Conservation (phyloP, 2,797 vertebrate genomes). For the Phaenicophaeus curvirostris region DNA sequence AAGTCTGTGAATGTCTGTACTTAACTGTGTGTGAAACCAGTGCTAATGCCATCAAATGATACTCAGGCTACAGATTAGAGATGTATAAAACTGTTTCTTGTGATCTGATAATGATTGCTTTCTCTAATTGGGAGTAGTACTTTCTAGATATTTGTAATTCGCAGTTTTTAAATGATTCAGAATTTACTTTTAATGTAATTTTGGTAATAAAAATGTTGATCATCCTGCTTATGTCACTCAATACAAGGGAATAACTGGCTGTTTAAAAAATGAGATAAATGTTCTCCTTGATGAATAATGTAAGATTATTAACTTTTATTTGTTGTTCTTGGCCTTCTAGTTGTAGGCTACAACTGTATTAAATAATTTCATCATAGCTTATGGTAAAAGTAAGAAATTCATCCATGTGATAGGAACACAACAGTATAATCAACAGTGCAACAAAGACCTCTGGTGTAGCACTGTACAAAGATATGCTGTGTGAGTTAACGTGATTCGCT, state of each 20-base stretch:
- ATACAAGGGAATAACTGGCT: background rate
- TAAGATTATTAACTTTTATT: background rate
- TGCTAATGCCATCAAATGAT: background rate
- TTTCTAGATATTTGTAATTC: background rate
- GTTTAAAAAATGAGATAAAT: background rate
- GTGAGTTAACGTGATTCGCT: background rate
- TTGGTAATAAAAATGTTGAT: background rate
- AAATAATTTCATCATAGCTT: conserved; percentile 1
- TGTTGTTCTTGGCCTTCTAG: background rate
- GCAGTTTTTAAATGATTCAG: background rate
- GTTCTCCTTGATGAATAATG: no score
- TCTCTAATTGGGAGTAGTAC: background rate
- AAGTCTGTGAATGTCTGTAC: background rate
- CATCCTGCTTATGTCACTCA: background rate
- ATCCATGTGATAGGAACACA: background rate
- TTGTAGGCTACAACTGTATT: conserved; percentile 7
- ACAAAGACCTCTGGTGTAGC: background rate
- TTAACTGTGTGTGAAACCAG: background rate
- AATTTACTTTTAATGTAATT: background rate
- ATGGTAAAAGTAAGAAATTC: conserved; percentile 12
- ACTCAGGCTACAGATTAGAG: background rate
- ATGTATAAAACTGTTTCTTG: background rate
- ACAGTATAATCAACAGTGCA: background rate
- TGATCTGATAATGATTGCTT: background rate
- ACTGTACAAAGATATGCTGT: background rate